A percentile compares a stretch with the other conserved stretches of the same genome.
These are phyloP conservation scores for Diarsia mendica DNA, from an alignment of 2,888 invertebrate genomes.

Conservation along the genomic window DNA sequence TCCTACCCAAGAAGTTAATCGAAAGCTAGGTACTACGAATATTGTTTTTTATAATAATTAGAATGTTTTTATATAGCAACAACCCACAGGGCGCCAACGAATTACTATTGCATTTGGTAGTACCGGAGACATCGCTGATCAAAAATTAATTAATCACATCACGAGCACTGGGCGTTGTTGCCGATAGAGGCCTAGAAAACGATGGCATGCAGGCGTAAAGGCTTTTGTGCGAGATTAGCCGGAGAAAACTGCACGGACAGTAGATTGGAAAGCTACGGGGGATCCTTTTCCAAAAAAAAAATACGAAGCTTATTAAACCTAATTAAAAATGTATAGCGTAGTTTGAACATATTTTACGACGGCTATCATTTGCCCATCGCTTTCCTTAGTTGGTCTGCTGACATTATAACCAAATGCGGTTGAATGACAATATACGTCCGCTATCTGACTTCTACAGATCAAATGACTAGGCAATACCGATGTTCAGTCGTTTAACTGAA, in stretches of 20 bases:
- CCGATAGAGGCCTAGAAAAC: too few species aligned
- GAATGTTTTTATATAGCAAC: not conserved
- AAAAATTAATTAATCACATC: not conserved
- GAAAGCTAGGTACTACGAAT: not conserved
- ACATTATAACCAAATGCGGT: not conserved
- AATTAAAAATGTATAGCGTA: not conserved
- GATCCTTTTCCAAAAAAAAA: too few species aligned
- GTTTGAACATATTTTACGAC: slow-evolving; percentile 1
- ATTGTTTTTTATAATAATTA: not conserved
- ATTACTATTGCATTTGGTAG: not conserved
- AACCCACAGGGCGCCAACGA: not conserved
- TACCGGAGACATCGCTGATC: not conserved
- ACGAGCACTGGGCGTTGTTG: too few species aligned
- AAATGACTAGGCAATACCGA: not conserved
- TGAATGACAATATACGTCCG: not conserved
- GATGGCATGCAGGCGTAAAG: too few species aligned
- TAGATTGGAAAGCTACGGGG: too few species aligned
- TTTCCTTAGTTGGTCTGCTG: not conserved
- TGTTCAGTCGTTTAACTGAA: not conserved
- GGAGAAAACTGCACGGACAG: too few species aligned
- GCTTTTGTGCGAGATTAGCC: too few species aligned
- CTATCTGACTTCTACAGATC: not conserved
- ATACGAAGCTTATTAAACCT: not conserved
- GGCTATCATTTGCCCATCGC: not conserved
- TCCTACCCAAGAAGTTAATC: slow-evolving; percentile 6